Base-by-base conservation (phyloP, 2,113 vertebrate genomes). In the Onychostruthus taczanowskii region DNA sequence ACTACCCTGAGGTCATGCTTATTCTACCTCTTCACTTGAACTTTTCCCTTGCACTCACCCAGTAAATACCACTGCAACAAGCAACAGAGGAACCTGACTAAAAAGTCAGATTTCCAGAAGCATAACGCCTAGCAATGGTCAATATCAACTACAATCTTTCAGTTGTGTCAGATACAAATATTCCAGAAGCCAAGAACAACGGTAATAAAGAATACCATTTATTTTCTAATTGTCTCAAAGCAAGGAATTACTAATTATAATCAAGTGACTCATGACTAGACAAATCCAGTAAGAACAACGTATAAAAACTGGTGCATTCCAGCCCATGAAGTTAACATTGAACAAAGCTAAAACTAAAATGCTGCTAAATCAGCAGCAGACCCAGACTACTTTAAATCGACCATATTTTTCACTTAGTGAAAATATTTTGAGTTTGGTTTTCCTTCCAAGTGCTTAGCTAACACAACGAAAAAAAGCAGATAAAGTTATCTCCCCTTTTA, bases 101-200 rank as follows among this genome's bases (percentile, higher is more conserved):
- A 33, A n/a, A 53, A 73, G 35, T 35, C 26, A 24, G 23, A 77
- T 63, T 30, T 67, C 33, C 55, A 69, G 27, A 75, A 23, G 3
- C 0, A 0, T 5, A 70, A 67, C 0, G 0, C 28, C 24, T 37
- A 27, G 16, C 44, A 75, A 33, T 1, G 1, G 11, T 5, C 58
- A 82, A 3, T n/a, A 79, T 21, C 19, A 69, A 72, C 53, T 23
- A 43, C 35, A 15, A n/a, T 53, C 16, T 59, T 88, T 10, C 13
- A 61, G 20, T 2, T 0, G 1, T 30, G 9, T 6, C n/a, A 72
- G 37, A 92, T 3, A 74, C 6, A 63, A 72, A 37, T 16, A 17
- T 19, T 67, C 58, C 3, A 47, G 53, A 70, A 92, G 22, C 47
- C 26, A 68, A 73, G 13, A 88, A 53, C n/a, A 77, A 58, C 0